These are phyloP conservation scores for Congeria kusceri DNA, from an alignment of 2,888 invertebrate species.

Conservation along the genomic window DNA sequence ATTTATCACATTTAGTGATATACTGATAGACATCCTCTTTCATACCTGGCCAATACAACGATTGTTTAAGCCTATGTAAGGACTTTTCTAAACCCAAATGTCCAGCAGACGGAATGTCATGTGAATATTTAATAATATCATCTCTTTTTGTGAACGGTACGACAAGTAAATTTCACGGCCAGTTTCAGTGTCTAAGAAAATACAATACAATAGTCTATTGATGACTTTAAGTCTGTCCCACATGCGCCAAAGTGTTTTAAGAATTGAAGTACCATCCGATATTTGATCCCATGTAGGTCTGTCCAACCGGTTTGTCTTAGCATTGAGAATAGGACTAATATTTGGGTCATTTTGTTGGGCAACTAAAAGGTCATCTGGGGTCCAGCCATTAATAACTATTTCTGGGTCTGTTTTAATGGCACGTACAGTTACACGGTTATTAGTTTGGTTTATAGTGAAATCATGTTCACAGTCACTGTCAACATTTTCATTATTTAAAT, in stretches of 20 bases:
- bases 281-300: constrained; percentile 2
- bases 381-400: constrained; percentile 17
- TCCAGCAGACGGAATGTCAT: constrained; percentile 23
- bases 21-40: constrained; percentile 31
- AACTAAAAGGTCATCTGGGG: background rate
- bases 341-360: constrained; percentile 3
- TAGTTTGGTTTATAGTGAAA: background rate
- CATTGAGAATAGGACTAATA: background rate
- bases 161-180: background rate
- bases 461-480: background rate
- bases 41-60: constrained; percentile 58
- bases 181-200: background rate
- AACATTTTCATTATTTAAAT: background rate
- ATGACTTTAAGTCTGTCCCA: background rate
- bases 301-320: background rate
- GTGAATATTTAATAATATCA: constrained; percentile 6
- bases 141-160: background rate
- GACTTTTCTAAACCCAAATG: constrained; percentile 54
- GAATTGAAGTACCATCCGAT: background rate
- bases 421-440: too few species aligned
- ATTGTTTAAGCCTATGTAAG: constrained; percentile 59
- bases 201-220: background rate
- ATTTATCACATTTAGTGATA: constrained; percentile 10
- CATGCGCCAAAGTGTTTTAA: constrained; percentile 5
- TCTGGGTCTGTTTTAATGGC: background rate